Base-by-base conservation (phyloP, 2,113 vertebrate genomes). In the Varanus komodoensis region DNA sequence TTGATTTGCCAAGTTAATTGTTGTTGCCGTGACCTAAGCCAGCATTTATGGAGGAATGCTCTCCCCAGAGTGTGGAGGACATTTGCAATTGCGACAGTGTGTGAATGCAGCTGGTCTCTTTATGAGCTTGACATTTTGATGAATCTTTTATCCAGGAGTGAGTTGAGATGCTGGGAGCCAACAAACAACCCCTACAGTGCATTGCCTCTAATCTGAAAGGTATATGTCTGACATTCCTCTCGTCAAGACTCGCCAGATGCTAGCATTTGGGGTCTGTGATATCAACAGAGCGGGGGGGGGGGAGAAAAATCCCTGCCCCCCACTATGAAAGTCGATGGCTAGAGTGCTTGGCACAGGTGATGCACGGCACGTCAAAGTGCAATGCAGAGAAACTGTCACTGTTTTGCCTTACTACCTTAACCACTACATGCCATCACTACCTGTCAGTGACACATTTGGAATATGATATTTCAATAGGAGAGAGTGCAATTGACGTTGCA, bases 21-120 rank as follows among this genome's bases (percentile, higher is more conserved):
- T 32, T 23, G 89, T 89, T 93, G 74, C 54, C 8, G 81, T 93
- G 87, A 82, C 29, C n/a, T 21, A 29, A 34, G 0, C 0, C 23
- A 91, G 74, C 48, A n/a, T 91, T 89, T 38, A 44, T 57, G 89
- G n/a, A 89, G 85, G n/a, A 93, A 94, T 34, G 11, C n/a, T 93
- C 52, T 93, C 88, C 83, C 84, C 74, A 73, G 74, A 23, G 44
- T 89, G 48, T 91, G 50, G 84, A 93, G 90, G 78, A 89, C 44
- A 85, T 84, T 90, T 92, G 12, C 27, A 87, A 80, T 90, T 92
- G 11, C 27, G 89, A 92, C 48, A 8, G 25, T 69, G 84, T 89
- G 57, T 38, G 80, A 91, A 82, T 87, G 73, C 61, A 87, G 57
- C 17, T 91, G 89, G 71, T 83, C 77, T 77, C 48, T 87, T 87